Evolutionary conservation across 2,113 vertebrate species (phyloP).

Genomic region (Lasiurus cinereus): DNA sequence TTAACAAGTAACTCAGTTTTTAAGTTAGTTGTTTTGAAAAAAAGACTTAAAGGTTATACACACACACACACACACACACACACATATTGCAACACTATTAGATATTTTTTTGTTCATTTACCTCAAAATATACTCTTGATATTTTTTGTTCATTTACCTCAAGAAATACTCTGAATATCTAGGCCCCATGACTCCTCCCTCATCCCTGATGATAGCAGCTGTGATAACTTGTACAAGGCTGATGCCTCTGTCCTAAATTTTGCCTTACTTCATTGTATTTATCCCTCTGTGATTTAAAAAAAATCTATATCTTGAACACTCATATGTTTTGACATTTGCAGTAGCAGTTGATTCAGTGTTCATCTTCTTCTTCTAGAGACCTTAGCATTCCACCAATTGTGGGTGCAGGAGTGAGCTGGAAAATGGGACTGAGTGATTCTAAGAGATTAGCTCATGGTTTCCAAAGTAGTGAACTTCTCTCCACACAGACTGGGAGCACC

Average conservation of each 20-base stretch:
- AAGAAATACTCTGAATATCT: constrained; percentile 16
- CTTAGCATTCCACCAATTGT: neutral
- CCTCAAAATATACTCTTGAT: neutral
- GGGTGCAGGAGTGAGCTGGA: neutral
- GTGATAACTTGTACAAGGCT: neutral
- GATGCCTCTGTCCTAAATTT: neutral
- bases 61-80: too few species aligned
- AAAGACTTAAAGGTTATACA: too few species aligned
- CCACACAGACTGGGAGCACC: neutral
- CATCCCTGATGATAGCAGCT: neutral
- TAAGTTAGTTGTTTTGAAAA: neutral
- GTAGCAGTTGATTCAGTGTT: neutral
- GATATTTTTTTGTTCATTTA: neutral
- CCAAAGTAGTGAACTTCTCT: neutral
- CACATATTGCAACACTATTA: too few species aligned
- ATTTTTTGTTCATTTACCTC: neutral
- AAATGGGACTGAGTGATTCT: neutral
- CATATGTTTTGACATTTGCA: neutral
- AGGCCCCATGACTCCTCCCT: neutral
- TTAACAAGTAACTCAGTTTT: neutral
- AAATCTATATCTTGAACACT: neutral
- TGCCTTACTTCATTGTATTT: neutral
- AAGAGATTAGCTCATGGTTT: neutral
- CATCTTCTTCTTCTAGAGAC: neutral
- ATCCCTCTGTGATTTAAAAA: neutral